A percentile compares a stretch with the other conserved stretches of the same genome.
Evolutionary conservation across 2,113 vertebrate genomes (phyloP).

Genomic region (Sakesphorus luctuosus): DNA sequence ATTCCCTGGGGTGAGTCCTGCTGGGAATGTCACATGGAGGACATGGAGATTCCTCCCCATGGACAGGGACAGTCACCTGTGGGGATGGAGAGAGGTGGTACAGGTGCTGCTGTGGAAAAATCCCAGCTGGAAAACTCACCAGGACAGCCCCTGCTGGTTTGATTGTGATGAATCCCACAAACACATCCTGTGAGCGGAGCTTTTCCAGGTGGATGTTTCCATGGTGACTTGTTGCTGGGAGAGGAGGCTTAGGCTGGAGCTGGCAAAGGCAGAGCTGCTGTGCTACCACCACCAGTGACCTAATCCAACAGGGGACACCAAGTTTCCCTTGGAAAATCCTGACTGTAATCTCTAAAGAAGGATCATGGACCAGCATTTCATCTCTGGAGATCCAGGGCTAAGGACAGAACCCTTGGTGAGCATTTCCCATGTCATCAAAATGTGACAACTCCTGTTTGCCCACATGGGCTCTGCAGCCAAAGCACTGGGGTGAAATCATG

Average conservation of each 20-base stretch:
- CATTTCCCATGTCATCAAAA: rapidly evolving
- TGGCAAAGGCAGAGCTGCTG: neutral
- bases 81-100: neutral
- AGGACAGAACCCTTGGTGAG: neutral
- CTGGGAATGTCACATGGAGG: neutral
- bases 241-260: neutral
- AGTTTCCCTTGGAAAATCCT: neutral
- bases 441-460: neutral
- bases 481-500: neutral
- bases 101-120: neutral
- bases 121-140: neutral
- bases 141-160: neutral
- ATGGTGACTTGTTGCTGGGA: neutral
- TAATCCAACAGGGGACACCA: neutral
- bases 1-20: neutral
- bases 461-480: neutral
- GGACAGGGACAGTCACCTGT: neutral
- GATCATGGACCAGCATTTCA: neutral
- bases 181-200: neutral
- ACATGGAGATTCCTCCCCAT: rapidly evolving
- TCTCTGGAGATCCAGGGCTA: neutral
- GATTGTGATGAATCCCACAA: neutral
- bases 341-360: neutral
- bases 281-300: neutral
- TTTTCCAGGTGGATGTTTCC: conserved; percentile 31